A percentile compares a stretch with the other conserved stretches of the same genome.
These are phyloP conservation scores for Heliconius eleuchia DNA, from an alignment of 1,140 invertebrate genomes.

Conservation along the genomic window DNA sequence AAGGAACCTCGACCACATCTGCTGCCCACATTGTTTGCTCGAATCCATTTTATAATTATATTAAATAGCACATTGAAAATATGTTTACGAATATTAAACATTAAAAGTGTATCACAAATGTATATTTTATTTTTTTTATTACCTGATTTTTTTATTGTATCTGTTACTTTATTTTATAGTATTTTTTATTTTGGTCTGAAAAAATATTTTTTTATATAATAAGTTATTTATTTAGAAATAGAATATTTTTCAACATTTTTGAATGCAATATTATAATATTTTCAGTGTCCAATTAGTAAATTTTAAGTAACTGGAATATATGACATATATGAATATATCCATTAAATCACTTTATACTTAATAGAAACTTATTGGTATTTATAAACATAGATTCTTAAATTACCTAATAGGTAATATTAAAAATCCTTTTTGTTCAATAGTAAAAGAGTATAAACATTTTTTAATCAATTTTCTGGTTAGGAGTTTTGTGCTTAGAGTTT, in stretches of 20 bases:
- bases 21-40: constrained; percentile 83
- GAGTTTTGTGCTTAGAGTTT: neutral
- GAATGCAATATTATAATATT: too few species aligned
- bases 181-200: neutral
- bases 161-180: constrained; percentile 14
- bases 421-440: too few species aligned
- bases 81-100: constrained; percentile 83
- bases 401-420: too few species aligned
- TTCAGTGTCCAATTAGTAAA: too few species aligned
- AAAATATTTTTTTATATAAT: too few species aligned
- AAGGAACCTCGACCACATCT: constrained; percentile 85
- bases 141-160: constrained; percentile 19
- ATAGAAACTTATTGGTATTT: too few species aligned
- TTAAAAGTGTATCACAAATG: constrained; percentile 85
- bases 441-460: neutral
- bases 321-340: too few species aligned
- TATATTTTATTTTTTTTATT: constrained; percentile 69
- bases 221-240: too few species aligned
- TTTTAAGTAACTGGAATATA: too few species aligned
- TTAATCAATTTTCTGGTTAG: neutral
- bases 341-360: too few species aligned
- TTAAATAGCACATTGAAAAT: constrained; percentile 84
- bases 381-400: too few species aligned
- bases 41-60: constrained; percentile 85
- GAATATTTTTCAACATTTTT: too few species aligned